phyloP scores from a whole-genome alignment of 2,113 vertebrate genomes.

The Lasiurus cinereus region DNA sequence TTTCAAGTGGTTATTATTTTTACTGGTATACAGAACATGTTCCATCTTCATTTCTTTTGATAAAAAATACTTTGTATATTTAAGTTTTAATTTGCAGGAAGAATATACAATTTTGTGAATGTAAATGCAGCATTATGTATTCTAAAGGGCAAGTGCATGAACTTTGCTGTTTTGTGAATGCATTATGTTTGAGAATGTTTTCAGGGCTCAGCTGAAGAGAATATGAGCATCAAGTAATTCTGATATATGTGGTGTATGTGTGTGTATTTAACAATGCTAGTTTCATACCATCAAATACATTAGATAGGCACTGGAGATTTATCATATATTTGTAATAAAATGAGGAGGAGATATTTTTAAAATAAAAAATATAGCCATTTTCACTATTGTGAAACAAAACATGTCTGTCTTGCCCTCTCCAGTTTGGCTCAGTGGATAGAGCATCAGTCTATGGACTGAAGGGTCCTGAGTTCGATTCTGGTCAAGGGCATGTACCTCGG shows the following conservation, averaged over 20 bases:
- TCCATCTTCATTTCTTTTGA: neutral
- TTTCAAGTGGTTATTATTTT: constrained; percentile 36
- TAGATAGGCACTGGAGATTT: neutral
- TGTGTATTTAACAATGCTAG: neutral
- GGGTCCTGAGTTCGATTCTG: too few species aligned
- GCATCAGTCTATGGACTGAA: too few species aligned
- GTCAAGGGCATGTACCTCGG: too few species aligned
- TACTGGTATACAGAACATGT: neutral
- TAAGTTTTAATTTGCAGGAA: constrained; percentile 44
- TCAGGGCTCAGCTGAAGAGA: neutral
- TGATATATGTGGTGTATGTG: neutral
- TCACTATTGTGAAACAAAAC: neutral
- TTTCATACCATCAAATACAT: neutral
- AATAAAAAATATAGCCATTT: neutral
- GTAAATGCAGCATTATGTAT: neutral
- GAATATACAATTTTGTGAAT: constrained; percentile 37
- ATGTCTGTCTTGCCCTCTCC: neutral
- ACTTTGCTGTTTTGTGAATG: constrained; percentile 5
- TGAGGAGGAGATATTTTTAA: neutral
- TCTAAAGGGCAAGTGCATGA: neutral
- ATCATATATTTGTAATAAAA: neutral
- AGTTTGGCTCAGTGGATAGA: too few species aligned
- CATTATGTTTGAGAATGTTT: neutral
- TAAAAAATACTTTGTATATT: constrained; percentile 24
- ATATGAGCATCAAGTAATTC: neutral